Base-by-base conservation (phyloP, 2,797 vertebrate genomes). In the Columba guinea region DNA sequence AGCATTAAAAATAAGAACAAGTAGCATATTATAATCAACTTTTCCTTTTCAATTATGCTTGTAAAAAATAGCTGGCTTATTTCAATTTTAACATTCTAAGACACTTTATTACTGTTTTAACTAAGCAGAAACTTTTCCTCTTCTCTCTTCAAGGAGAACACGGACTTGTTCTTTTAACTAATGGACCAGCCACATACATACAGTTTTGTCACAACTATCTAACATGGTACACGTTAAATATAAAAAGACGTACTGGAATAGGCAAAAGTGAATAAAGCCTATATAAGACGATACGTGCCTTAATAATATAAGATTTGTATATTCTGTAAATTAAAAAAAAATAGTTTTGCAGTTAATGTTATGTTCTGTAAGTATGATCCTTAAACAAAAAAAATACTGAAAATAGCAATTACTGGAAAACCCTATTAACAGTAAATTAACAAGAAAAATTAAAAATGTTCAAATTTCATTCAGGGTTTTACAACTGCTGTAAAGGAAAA, bases 191-290 rank as follows among this genome's bases (percentile, higher is more conserved):
- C 39, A 65, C 28, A 46, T 3, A 19, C 7, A 24, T 10, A 44
- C 0, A 30, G 13, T 55, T 92, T 70, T 84, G 34, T 56, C 22
- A 71, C 63, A 84, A 27, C 37, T 64, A 82, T 34, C 51, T 62
- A 58, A 81, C 9, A 9, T 18, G 28, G 8, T 23, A 73, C 5
- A 55, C 0, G 0, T 12, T 12, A 69, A 26, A 6, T 56, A 39
- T 35, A 60, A 74, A 89, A 87, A 84, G 24, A 0, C 1, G 18
- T 34, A 75, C 22, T 20, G 27, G 32, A 68, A 17, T 48, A 68
- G 20, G 20, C 6, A 65, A 76, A 51, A 11, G 26, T 5, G 3
- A 26, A 76, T 51, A 76, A 91, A 65, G 28, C 5, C 44, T 53
- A 13, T 7, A 28, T 12, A 82, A 58, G 65, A 58, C 58, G 10